These are phyloP conservation scores for Enteromius argenteus DNA, from an alignment of 2,797 vertebrate genomes.

Conservation along the genomic window DNA sequence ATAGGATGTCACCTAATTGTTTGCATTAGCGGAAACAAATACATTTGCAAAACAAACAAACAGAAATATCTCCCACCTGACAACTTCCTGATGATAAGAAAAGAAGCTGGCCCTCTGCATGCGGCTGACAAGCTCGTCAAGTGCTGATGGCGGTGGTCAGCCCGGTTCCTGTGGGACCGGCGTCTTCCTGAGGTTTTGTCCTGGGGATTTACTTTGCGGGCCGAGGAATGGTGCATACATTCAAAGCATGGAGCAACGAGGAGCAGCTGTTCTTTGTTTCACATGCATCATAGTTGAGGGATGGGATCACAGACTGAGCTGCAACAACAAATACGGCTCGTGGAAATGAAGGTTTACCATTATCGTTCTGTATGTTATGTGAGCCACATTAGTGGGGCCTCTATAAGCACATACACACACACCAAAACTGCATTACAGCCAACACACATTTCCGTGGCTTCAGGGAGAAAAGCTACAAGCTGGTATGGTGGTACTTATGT, in stretches of 20 bases:
- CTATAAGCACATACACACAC: slow-evolving; percentile 18
- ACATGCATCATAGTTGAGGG: slow-evolving; percentile 53
- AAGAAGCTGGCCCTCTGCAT: slow-evolving; percentile 59
- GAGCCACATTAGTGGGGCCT: slow-evolving; percentile 75
- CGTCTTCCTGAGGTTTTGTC: slow-evolving; percentile 54
- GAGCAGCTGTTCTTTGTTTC: slow-evolving; percentile 71
- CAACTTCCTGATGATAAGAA: slow-evolving; percentile 73
- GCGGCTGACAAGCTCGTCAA: slow-evolving; percentile 58
- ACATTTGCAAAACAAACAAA: slow-evolving; percentile 69
- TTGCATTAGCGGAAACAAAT: slow-evolving; percentile 68
- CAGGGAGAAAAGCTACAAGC: slow-evolving; percentile 17
- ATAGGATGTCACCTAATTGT: slow-evolving; percentile 71
- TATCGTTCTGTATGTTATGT: slow-evolving; percentile 69
- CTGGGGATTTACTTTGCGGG: slow-evolving; percentile 54
- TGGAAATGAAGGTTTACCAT: slow-evolving; percentile 72
- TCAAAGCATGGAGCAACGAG: slow-evolving; percentile 28
- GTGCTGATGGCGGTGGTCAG: slow-evolving; percentile 58
- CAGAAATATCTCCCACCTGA: slow-evolving; percentile 69
- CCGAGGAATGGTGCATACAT: slow-evolving; percentile 13
- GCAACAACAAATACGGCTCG: slow-evolving; percentile 67
- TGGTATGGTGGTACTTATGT: slow-evolving; percentile 9
- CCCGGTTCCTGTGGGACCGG: slow-evolving; percentile 66
- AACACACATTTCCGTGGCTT: slow-evolving; percentile 31
- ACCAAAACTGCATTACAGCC: slow-evolving; percentile 53
- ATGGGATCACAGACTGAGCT: slow-evolving; percentile 17